Evolutionary conservation across 2,113 vertebrate genomes (phyloP).

Genomic region (Pionites leucogaster): DNA sequence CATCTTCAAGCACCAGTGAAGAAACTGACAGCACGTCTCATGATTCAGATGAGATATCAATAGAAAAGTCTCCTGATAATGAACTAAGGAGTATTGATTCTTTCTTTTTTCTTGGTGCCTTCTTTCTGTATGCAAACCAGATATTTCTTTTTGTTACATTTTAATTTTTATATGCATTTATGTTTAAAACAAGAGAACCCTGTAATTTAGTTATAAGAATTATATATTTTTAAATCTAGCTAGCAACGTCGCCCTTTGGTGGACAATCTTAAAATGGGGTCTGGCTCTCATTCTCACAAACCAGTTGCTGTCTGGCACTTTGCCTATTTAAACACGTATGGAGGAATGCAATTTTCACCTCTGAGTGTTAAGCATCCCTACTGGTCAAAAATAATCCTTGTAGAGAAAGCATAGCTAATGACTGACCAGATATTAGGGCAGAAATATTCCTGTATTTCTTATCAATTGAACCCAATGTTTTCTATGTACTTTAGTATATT

Average conservation of each 20-base stretch:
- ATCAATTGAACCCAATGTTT: not conserved
- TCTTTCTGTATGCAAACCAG: not conserved
- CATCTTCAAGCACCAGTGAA: not conserved
- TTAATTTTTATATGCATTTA: not conserved
- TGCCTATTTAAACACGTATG: not conserved
- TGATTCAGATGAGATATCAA: not conserved
- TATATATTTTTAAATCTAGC: not conserved
- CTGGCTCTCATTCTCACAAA: not conserved
- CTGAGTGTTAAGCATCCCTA: not conserved
- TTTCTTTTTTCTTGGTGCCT: not conserved
- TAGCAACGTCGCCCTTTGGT: not conserved
- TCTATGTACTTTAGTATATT: not conserved
- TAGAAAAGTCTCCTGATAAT: not conserved
- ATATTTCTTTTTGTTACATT: not conserved
- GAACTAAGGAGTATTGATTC: not conserved
- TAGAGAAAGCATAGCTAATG: not conserved
- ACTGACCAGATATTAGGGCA: not conserved
- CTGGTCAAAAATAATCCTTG: not conserved
- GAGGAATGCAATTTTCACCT: slow-evolving; percentile 3
- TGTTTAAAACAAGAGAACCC: not conserved
- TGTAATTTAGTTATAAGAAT: not conserved
- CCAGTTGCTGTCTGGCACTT: not conserved
- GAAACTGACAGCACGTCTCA: not conserved
- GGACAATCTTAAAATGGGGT: not conserved
- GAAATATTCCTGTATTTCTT: not conserved